phyloP scores from a whole-genome alignment of 1,140 invertebrate species.

The Drosophila mojavensis region DNA sequence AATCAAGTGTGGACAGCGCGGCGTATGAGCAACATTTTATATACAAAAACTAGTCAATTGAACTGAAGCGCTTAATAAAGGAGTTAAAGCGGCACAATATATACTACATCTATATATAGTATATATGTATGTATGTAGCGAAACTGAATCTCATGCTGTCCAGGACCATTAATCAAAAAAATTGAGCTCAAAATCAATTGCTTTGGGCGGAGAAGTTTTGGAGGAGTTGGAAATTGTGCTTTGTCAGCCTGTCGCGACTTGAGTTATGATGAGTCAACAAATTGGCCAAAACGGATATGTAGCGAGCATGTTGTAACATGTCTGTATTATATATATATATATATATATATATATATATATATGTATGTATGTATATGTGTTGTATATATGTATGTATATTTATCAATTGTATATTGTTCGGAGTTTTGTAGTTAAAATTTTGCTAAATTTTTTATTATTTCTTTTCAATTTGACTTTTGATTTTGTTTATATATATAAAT shows the following conservation, averaged over 20 bases:
- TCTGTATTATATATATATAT: conserved; percentile 25
- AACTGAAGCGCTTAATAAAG: conserved; percentile 5
- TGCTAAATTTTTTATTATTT: conserved; percentile 54
- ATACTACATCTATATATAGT: background rate
- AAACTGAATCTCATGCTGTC: conserved; percentile 33
- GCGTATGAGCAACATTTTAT: conserved; percentile 19
- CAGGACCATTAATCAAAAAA: conserved; percentile 37
- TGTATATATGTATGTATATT: conserved; percentile 29
- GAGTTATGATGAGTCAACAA: conserved; percentile 72
- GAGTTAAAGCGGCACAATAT: background rate
- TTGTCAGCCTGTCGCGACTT: conserved; percentile 59
- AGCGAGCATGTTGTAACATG: conserved; percentile 32
- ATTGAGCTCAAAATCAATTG: conserved; percentile 58
- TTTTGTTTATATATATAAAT: conserved; percentile 29
- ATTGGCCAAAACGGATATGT: conserved; percentile 48
- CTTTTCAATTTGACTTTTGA: conserved; percentile 12
- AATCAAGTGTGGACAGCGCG: conserved; percentile 47
- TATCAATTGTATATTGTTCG: conserved; percentile 50
- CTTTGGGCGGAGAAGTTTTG: background rate
- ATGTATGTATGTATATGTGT: conserved; percentile 25
- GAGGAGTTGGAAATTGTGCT: conserved; percentile 44
- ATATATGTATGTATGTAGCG: no score
- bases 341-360: conserved; percentile 26
- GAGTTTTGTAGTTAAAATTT: conserved; percentile 46
- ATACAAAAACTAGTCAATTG: conserved; percentile 9